Base-by-base conservation (phyloP, 2,888 invertebrate genomes). In the Noctuana brunneofusca region DNA sequence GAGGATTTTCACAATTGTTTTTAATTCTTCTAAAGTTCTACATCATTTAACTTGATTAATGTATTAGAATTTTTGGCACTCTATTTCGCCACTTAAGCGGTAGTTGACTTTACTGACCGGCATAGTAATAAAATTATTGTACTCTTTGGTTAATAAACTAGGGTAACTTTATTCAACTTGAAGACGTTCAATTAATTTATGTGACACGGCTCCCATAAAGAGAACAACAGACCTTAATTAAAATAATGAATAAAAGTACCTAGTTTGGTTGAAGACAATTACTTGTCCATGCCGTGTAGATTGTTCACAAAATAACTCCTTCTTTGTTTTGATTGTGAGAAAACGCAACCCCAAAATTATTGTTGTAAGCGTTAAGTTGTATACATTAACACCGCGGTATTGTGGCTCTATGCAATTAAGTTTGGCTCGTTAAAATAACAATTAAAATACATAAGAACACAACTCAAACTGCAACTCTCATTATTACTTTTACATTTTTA, bases 251-350 rank as follows among this genome's bases (percentile, higher is more conserved):
- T 53, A 6, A 30, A 8, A 8, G 8, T 30, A 2, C 12, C 12
- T 48, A 18, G 49, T 41, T 43, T 1, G 2, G 18, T n/a, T 43
- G 52, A 52, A 58, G 53, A 59, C 52, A 53, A 59, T 59, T 43
- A 52, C 41, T 43, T n/a, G 38, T 38, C 16, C 38, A n/a, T 20
- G 30, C 2, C 27, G 30, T 53, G 20, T 46, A 11, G 20, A 32
- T 18, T 35, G 12, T 14, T 30, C 32, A 52, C 30, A 53, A 59
- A 53, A 46, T 43, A 43, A 52, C 14, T 0, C 16, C 30, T 52
- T 50, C 38, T 41, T 59, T 59, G 59, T 59, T 59, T 59, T 59
- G 59, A 46, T 46, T 53, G 59, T 59, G 59, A 59, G 59, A 59
- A 59, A 59, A 59, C 32, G 35, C 14, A 59, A 59, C 59, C 53